These are phyloP conservation scores for Acheta domesticus DNA, from an alignment of 2,888 invertebrate genomes.

Conservation along the genomic window DNA sequence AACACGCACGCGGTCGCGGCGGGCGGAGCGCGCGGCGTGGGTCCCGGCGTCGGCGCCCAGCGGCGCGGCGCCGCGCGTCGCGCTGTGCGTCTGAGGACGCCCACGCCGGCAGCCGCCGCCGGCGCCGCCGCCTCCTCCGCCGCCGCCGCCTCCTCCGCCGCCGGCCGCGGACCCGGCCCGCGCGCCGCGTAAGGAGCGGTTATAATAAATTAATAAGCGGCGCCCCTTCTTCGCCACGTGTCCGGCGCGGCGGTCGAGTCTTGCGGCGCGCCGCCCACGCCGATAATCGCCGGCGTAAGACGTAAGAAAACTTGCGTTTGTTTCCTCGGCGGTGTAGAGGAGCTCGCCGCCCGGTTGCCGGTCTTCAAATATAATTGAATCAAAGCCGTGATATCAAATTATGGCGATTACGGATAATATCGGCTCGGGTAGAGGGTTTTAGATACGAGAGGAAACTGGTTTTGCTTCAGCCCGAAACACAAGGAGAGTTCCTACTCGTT, in stretches of 20 bases:
- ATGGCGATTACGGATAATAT: conserved; percentile 50
- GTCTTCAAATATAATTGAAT: conserved; percentile 46
- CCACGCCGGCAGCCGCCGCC: background rate
- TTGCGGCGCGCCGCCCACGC: background rate
- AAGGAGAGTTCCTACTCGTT: conserved; percentile 44
- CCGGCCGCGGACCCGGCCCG: background rate
- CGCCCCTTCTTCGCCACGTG: background rate
- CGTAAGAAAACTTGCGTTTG: conserved; percentile 12
- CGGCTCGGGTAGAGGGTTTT: conserved; percentile 45
- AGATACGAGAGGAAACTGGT: conserved; percentile 38
- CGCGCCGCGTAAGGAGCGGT: background rate
- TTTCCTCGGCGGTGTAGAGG: background rate
- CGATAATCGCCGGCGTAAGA: background rate
- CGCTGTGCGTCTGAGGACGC: background rate
- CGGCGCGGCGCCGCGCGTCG: background rate
- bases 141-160: background rate
- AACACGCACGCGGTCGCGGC: background rate
- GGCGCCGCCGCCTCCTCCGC: background rate
- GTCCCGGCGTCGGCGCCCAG: no score
- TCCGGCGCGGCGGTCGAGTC: conserved; percentile 18
- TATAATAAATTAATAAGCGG: conserved; percentile 20
- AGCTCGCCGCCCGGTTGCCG: conserved; percentile 24
- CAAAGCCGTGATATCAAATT: conserved; percentile 50
- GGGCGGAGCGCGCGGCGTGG: background rate
- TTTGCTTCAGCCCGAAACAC: conserved; percentile 18